These are phyloP conservation scores for Herpetotheres cachinnans DNA, from an alignment of 2,113 vertebrate genomes.

Conservation along the genomic window DNA sequence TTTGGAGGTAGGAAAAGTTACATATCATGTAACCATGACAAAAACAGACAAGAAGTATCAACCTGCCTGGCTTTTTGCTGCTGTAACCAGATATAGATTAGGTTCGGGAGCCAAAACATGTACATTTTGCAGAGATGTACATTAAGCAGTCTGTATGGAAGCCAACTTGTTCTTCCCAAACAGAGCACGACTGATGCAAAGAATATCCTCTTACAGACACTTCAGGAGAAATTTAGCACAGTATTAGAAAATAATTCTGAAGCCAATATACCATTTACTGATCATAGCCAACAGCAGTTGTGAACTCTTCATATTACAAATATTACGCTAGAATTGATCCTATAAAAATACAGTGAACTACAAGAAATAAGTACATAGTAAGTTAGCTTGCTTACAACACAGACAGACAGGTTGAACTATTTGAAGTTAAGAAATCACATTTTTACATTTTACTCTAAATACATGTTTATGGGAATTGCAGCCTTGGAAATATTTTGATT, in stretches of 20 bases:
- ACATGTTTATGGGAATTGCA: neutral
- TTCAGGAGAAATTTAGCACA: neutral
- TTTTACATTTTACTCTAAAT: neutral
- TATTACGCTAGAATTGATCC: neutral
- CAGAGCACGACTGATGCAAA: neutral
- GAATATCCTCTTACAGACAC: neutral
- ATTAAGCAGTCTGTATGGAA: neutral
- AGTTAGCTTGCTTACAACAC: neutral
- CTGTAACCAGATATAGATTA: neutral
- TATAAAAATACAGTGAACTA: neutral
- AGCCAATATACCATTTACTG: neutral
- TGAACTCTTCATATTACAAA: neutral
- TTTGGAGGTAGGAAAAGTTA: neutral
- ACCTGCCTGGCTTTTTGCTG: neutral
- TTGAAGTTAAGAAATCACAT: neutral
- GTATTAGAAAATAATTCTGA: neutral
- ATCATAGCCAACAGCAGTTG: neutral
- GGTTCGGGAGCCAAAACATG: neutral
- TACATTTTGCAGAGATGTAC: neutral
- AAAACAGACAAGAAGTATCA: neutral
- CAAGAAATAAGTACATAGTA: neutral
- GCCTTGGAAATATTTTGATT: neutral
- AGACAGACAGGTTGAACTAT: neutral
- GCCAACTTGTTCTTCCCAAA: neutral
- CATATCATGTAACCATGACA: neutral